phyloP scores from a whole-genome alignment of 2,113 vertebrate genomes.

The Machaerirhynchus nigripectus region DNA sequence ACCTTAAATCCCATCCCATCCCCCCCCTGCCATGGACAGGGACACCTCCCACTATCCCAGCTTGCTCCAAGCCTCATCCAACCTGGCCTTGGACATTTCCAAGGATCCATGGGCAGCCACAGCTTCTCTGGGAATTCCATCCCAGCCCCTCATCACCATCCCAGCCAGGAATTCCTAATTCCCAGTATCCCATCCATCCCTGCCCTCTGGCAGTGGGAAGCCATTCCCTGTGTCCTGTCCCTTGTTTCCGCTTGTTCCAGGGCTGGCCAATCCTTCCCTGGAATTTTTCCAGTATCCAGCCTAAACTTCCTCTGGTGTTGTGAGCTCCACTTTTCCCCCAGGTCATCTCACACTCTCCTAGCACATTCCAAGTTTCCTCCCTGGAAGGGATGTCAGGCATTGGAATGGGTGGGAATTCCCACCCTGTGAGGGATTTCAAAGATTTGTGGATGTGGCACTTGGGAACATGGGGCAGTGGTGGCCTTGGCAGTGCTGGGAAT shows the following conservation, averaged over 20 bases:
- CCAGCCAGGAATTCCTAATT: neutral
- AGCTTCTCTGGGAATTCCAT: accelerated
- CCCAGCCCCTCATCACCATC: neutral
- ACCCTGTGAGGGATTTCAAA: neutral
- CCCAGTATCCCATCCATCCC: neutral
- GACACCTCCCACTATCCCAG: neutral
- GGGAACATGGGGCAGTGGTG: neutral
- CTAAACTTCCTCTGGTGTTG: neutral
- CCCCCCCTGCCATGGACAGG: neutral
- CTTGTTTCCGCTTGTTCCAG: neutral
- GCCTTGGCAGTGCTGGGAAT: neutral
- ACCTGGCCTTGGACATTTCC: accelerated
- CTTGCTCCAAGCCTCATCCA: accelerated
- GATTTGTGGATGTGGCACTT: neutral
- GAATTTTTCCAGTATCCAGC: neutral
- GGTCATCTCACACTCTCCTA: accelerated
- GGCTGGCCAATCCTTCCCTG: neutral
- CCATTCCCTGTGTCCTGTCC: neutral
- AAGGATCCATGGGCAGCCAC: neutral
- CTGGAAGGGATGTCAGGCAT: accelerated
- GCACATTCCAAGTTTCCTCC: too few relatives aligned
- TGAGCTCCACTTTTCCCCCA: neutral
- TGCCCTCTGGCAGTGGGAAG: neutral
- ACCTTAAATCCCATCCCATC: neutral
- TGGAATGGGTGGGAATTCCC: neutral